These are phyloP conservation scores for Tiliqua scincoides DNA, from an alignment of 2,113 vertebrate species.

Conservation along the genomic window DNA sequence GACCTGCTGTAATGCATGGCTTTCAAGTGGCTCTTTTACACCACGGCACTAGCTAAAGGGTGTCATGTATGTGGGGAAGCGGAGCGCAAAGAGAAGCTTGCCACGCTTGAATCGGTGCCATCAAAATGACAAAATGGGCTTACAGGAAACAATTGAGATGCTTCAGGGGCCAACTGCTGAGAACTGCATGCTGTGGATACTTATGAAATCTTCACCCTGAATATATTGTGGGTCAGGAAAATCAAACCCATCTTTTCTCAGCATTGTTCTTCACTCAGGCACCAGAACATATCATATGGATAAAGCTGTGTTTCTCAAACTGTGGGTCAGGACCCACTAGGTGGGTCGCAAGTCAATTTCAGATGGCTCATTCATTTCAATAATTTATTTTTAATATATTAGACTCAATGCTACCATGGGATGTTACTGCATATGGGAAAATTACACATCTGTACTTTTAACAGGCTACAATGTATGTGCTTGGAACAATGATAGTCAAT, in stretches of 20 bases:
- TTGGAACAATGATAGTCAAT: no score
- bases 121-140: conserved; percentile 70
- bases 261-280: conserved; percentile 30
- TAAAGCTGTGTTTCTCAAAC: no score
- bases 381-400: no score
- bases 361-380: no score
- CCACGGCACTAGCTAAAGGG: conserved; percentile 53
- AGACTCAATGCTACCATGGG: no score
- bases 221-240: conserved; percentile 63
- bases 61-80: conserved; percentile 57
- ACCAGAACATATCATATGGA: neutral
- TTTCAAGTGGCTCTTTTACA: conserved; percentile 52
- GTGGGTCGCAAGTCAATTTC: no score
- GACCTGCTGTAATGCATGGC: conserved; percentile 65
- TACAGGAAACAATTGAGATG: conserved; percentile 64
- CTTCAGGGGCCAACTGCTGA: conserved; percentile 71
- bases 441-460: no score
- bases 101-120: conserved; percentile 63
- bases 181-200: conserved; percentile 71
- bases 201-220: conserved; percentile 71
- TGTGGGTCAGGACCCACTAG: no score
- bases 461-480: no score
- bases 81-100: conserved; percentile 67
- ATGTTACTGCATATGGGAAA: no score
- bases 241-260: conserved; percentile 62